A percentile compares a stretch with the other conserved stretches of the same genome.
Evolutionary conservation across 2,113 vertebrate species (phyloP).

Genomic region (Monopterus albus): DNA sequence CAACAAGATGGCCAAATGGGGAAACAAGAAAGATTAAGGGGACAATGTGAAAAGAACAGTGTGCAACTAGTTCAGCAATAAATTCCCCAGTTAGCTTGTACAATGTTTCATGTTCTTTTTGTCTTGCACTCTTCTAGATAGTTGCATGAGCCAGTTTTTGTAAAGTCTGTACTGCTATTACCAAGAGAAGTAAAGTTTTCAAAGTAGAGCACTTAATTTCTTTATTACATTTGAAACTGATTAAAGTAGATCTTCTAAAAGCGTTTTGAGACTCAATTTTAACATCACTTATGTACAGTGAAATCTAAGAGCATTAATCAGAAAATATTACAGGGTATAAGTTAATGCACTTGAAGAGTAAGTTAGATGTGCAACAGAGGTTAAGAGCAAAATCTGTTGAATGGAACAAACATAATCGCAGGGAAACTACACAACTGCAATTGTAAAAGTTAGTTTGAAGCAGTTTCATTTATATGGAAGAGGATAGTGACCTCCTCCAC

Average conservation of each 20-base stretch:
- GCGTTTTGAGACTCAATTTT: neutral
- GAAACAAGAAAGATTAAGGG: slow-evolving; percentile 75
- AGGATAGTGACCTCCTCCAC: no score
- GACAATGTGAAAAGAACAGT: neutral
- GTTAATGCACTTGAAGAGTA: neutral
- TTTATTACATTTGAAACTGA: slow-evolving; percentile 4
- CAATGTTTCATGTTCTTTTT: slow-evolving; percentile 1
- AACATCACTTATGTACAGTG: neutral
- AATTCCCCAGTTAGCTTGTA: no score
- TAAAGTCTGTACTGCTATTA: slow-evolving; percentile 8
- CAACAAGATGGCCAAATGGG: slow-evolving; percentile 85
- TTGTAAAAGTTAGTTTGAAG: no score
- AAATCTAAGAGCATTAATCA: neutral
- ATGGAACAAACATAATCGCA: neutral
- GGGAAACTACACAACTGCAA: no score
- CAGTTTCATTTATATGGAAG: no score
- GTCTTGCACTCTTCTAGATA: no score
- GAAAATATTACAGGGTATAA: neutral
- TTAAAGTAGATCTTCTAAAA: slow-evolving; percentile 21
- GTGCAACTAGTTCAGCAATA: neutral
- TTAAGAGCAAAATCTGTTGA: neutral
- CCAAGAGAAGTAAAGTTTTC: slow-evolving; percentile 9
- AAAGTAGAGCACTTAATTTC: slow-evolving; percentile 19
- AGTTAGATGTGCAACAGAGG: no score
- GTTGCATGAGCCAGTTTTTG: no score